Evolutionary conservation across 2,888 invertebrate genomes (phyloP).

Genomic region (Stenurella melanura): DNA sequence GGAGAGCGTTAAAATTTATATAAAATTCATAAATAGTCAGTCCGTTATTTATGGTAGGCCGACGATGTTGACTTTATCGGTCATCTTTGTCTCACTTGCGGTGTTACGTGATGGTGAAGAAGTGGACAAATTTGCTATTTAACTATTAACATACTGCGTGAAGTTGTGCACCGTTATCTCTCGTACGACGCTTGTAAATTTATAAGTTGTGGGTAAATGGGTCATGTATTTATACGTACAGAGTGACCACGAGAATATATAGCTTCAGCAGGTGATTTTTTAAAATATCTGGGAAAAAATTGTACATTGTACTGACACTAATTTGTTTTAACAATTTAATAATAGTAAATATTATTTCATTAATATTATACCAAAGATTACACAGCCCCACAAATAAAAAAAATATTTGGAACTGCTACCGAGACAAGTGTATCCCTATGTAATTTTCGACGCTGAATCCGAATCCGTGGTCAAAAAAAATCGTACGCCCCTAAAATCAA

Average conservation of each 20-base stretch:
- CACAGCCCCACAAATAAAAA: no score
- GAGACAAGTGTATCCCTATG: no score
- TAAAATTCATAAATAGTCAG: conserved; percentile 31
- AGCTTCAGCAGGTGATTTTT: background rate
- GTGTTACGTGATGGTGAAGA: conserved; percentile 43
- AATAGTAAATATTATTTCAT: no score
- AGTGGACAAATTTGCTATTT: conserved; percentile 56
- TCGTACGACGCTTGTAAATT: conserved; percentile 55
- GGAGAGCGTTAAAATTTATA: conserved; percentile 3
- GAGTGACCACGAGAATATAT: conserved; percentile 34
- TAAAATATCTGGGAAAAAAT: background rate
- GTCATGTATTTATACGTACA: conserved; percentile 47
- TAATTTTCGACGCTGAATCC: no score
- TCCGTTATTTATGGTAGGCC: conserved; percentile 34
- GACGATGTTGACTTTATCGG: conserved; percentile 32
- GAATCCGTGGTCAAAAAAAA: no score
- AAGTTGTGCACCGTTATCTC: conserved; percentile 57
- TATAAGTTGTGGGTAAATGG: conserved; percentile 60
- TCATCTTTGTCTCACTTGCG: conserved; percentile 38
- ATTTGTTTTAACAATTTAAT: background rate
- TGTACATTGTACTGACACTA: no score
- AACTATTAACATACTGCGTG: conserved; percentile 58
- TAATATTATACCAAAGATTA: no score
- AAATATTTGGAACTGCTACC: no score
- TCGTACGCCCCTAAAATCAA: no score